Conservation (phyloP, 2,888 invertebrate genomes). For the Microctonus hyperodae region DNA sequence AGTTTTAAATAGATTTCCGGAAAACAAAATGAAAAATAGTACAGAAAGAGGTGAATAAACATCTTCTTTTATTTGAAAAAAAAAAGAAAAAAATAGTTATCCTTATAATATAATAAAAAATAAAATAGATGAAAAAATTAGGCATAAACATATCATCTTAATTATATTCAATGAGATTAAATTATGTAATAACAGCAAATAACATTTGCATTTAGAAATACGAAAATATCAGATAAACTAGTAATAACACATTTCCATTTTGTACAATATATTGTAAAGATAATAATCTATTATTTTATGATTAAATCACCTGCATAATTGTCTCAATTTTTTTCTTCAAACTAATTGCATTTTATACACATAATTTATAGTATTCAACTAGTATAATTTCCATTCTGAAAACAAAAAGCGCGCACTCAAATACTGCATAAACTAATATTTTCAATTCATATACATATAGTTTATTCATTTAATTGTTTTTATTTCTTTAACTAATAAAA, state of each 20-base stretch:
- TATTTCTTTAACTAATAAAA: not conserved
- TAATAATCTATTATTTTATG: not conserved
- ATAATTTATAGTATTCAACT: not conserved
- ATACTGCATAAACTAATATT: conserved; percentile 26
- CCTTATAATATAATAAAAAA: not conserved
- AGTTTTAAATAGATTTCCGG: not conserved
- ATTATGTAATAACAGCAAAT: not conserved
- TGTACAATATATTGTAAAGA: conserved; percentile 13
- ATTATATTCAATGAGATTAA: not conserved
- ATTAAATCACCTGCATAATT: not conserved
- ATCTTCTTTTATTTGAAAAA: not conserved
- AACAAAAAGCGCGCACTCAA: not conserved
- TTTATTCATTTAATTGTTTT: conserved; percentile 2
- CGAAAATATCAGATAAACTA: conserved; percentile 1
- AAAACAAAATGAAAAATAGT: not conserved
- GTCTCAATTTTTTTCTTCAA: not conserved
- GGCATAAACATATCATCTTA: not conserved
- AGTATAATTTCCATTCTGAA: not conserved
- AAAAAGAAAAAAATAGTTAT: not conserved
- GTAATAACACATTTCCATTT: conserved; percentile 11
- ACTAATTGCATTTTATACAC: conserved; percentile 2
- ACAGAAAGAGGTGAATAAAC: not conserved
- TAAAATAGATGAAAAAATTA: not conserved
- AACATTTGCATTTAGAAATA: conserved; percentile 13
- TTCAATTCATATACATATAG: too few relatives aligned